Evolutionary conservation across 2,888 invertebrate genomes (phyloP).

Genomic region (Trachelus tabidus): DNA sequence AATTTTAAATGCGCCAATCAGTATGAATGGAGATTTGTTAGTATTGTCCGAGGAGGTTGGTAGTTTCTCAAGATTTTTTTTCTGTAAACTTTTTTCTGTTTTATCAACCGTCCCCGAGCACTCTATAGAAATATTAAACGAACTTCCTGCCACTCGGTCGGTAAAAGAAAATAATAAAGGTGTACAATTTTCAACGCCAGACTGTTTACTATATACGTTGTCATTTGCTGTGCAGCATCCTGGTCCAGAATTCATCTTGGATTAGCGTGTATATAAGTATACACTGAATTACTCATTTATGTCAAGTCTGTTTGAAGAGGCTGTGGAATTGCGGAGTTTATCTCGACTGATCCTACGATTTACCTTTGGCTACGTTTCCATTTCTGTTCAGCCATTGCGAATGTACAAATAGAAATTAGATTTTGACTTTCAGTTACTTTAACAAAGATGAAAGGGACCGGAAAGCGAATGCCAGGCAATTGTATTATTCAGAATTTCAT

Average conservation of each 20-base stretch:
- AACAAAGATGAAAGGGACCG: not conserved
- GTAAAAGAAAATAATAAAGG: not conserved
- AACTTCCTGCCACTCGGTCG: not conserved
- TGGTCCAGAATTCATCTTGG: not conserved
- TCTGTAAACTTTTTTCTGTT: not conserved
- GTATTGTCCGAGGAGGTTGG: slow-evolving; percentile 22
- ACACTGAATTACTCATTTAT: not conserved
- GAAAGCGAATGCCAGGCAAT: not conserved
- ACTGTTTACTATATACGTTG: not conserved
- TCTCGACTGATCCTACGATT: not conserved
- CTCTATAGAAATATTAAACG: not conserved
- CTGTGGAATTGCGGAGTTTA: not conserved
- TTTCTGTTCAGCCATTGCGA: not conserved
- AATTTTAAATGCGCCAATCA: slow-evolving; percentile 47
- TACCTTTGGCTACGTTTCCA: too few relatives aligned
- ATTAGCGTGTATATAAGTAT: not conserved
- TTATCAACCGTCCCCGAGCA: not conserved
- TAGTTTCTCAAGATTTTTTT: not conserved
- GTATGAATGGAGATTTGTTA: slow-evolving; percentile 52
- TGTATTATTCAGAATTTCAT: not conserved
- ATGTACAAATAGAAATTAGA: not conserved
- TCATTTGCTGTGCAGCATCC: not conserved
- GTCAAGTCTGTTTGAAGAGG: not conserved
- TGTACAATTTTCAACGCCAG: not conserved
- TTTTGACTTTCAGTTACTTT: not conserved